Conservation (phyloP, 2,888 invertebrate species). For the Latheticus oryzae region DNA sequence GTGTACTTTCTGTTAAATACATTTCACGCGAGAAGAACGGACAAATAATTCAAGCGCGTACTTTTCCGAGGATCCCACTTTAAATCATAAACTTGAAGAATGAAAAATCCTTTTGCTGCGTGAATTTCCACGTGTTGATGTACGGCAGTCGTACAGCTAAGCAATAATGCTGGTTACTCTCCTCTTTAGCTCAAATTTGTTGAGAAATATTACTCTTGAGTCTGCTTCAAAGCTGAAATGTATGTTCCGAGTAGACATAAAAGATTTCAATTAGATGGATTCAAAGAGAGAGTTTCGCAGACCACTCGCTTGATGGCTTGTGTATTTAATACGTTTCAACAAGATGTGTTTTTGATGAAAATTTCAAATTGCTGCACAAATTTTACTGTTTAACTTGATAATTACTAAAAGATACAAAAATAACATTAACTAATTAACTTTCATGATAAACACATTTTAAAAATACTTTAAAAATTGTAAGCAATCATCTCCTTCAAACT, state of each 20-base stretch:
- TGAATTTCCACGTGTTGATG: slow-evolving; percentile 30
- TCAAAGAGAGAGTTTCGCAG: slow-evolving; percentile 6
- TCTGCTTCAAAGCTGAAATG: slow-evolving; percentile 30
- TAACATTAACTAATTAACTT: too few relatives aligned
- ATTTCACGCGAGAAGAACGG: slow-evolving; percentile 40
- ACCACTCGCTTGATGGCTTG: too few relatives aligned
- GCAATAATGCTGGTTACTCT: slow-evolving; percentile 30
- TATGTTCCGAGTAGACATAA: slow-evolving; percentile 13
- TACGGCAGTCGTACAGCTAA: slow-evolving; percentile 12
- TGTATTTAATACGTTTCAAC: too few relatives aligned
- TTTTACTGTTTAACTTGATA: too few relatives aligned
- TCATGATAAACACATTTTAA: too few relatives aligned
- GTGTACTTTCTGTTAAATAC: not conserved
- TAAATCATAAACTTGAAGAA: slow-evolving; percentile 38
- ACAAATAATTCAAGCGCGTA: slow-evolving; percentile 45
- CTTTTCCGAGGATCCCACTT: slow-evolving; percentile 26
- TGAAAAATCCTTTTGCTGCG: slow-evolving; percentile 18
- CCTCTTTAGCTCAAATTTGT: slow-evolving; percentile 31
- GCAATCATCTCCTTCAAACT: too few relatives aligned
- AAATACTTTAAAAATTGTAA: too few relatives aligned
- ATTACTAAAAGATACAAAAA: too few relatives aligned
- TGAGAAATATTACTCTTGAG: slow-evolving; percentile 28
- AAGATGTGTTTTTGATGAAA: slow-evolving; percentile 19
- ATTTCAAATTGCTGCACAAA: slow-evolving; percentile 29
- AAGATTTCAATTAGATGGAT: slow-evolving; percentile 27